These are phyloP conservation scores for Drosophila mettleri DNA, from an alignment of 2,888 invertebrate genomes.

Conservation along the genomic window DNA sequence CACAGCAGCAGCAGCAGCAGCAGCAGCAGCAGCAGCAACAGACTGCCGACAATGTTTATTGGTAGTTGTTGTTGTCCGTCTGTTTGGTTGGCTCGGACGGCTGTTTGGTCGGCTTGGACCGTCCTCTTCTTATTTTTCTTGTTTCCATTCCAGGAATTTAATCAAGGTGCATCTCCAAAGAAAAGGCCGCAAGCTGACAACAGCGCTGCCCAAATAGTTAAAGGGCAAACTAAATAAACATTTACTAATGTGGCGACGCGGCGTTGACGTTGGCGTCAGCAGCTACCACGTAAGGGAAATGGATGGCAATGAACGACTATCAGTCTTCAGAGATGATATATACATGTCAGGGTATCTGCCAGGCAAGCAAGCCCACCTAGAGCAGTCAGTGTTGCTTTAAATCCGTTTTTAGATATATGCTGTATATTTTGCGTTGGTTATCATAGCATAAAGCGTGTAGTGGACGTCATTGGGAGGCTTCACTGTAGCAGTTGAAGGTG, in stretches of 20 bases:
- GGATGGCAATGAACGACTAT: conserved; percentile 3
- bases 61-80: conserved; percentile 24
- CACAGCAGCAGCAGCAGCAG: conserved; percentile 10
- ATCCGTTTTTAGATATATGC: neutral
- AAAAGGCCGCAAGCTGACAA: conserved; percentile 42
- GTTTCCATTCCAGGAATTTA: conserved; percentile 69
- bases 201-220: conserved; percentile 65
- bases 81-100: conserved; percentile 11
- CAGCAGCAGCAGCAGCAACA: conserved; percentile 23
- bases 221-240: conserved; percentile 73
- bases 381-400: neutral
- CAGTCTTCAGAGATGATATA: neutral
- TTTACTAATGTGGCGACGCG: conserved; percentile 58
- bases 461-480: neutral
- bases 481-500: neutral
- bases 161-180: conserved; percentile 69
- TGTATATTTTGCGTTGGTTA: neutral
- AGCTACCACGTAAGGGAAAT: neutral
- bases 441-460: neutral
- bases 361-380: neutral
- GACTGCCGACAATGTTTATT: conserved; percentile 42
- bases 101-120: conserved; percentile 31
- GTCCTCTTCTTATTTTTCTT: neutral
- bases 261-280: conserved; percentile 19
- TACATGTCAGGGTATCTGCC: neutral